Base-by-base conservation (phyloP, 2,113 vertebrate genomes). In the Sinocyclocheilus maitianheensis region DNA sequence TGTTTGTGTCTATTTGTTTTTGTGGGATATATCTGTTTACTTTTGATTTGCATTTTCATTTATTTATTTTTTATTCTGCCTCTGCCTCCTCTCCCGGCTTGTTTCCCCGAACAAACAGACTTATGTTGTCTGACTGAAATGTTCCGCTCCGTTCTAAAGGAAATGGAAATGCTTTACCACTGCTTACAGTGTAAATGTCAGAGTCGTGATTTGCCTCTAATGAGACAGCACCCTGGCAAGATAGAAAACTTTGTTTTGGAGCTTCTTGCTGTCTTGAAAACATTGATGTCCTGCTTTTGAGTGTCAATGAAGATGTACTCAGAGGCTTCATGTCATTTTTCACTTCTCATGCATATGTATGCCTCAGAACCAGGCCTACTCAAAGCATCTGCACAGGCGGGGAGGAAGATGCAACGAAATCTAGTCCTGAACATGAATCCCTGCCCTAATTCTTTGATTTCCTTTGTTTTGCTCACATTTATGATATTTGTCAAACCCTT, bases 281-380 rank as follows among this genome's bases (percentile, higher is more conserved):
- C 77, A 84, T 77, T 82, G 86, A 88, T 85, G 85, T 87, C 89
- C 87, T 78, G 86, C 90, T 89, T 92, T 90, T 89, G 89, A 93
- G 89, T 86, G 91, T 78, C 89, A 90, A 91, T 93, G 92, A 91
- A 89, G 87, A 93, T 90, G 86, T 67, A 89, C 91, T 93, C 91
- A 91, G 92, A 94, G 92, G 91, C 88, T 82, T 81, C 48, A 76
- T 79, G 92, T 88, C 90, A 90, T 85, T 85, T 92, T 92, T 90
- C 90, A 88, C 92, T 91, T 91, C 90, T 93, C 93, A 94, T 93
- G 85, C 91, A 93, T 94, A 93, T 93, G 92, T 91, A 93, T 91
- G 91, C 30, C 88, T 87, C 89, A 11, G 86, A 84, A 80, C 20
- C 46, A 67, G 67, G 79, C 79, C 71, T 34, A 43, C 37, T 63